Base-by-base conservation (phyloP, 2,888 invertebrate species). In the Ceratothoa steindachneri region DNA sequence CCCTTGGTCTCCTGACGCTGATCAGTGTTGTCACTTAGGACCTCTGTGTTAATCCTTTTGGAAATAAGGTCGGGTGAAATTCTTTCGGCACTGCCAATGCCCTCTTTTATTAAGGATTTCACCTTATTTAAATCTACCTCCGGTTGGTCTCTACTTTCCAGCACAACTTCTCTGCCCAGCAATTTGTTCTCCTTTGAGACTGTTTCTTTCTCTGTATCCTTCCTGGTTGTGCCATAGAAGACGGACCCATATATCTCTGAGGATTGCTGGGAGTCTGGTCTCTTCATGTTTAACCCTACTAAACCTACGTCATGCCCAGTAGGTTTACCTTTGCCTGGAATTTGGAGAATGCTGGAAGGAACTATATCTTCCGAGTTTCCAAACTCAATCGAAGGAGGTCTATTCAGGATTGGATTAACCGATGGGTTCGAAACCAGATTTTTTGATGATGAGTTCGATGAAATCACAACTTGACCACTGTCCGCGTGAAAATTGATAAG, bases 401-500 rank as follows among this genome's bases (percentile, higher is more conserved):
- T 9, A 12, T 60, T 60, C 52, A 51, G 52, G 60, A 15, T 15
- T 5, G 41, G 41, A 9, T 41, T 41, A 9, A 15, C 41, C 5
- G 41, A 9, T 41, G 41, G 5, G 15, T 41, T 41, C n/a, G n/a
- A n/a, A 5, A 41, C 41, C 15, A 41, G 15, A 41, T 41, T 41
- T 9, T 9, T 15, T 5, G 5, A 41, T 9, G 41, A 41, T 41
- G 41, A 41, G 41, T 41, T 41, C 5, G 5, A 15, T 9, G 15
- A 41, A 5, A 15, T 41, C 15, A 41, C 15, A 2, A 12, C 24
- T 22, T n/a, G 2, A n/a, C 28, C 65, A 24, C 66, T 53, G 19
- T 51, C 31, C 15, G 65, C 66, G 24, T 66, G 41, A 22, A 74
- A 66, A 22, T 74, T 74, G n/a, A 79, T 72, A 24, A 79, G n/a